A percentile compares a stretch with the other conserved stretches of the same genome.
phyloP scores from a whole-genome alignment of 2,797 vertebrate species.

The Paguma larvata region DNA sequence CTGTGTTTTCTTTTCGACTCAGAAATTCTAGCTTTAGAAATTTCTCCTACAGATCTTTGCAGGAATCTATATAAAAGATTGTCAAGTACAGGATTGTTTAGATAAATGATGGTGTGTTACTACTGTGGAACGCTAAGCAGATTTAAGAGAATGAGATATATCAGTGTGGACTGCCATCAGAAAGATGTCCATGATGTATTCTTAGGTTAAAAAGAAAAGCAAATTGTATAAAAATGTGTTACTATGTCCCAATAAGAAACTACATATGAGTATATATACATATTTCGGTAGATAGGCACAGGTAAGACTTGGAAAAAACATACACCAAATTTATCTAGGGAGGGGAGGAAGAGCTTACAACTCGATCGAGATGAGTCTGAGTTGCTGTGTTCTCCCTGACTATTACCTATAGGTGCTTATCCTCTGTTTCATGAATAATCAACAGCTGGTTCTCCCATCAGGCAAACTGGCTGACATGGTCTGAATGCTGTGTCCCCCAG shows the following conservation, averaged over 20 bases:
- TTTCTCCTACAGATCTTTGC: background rate
- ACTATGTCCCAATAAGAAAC: background rate
- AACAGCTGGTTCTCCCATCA: background rate
- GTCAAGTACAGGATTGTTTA: background rate
- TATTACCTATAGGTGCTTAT: background rate
- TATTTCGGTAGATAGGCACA: background rate
- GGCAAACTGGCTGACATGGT: background rate
- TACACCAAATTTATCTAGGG: background rate
- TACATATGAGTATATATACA: background rate
- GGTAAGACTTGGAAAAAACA: background rate
- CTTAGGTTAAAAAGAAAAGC: conserved; percentile 26
- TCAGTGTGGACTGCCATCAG: background rate
- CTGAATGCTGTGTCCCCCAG: background rate
- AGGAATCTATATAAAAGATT: background rate
- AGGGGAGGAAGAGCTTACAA: background rate
- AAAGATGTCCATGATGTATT: background rate
- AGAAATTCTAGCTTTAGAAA: background rate
- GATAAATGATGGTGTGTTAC: background rate
- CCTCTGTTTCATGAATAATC: background rate
- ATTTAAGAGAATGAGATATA: background rate
- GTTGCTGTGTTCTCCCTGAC: background rate
- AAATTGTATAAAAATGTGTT: background rate
- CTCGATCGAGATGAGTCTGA: background rate
- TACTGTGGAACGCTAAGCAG: background rate
- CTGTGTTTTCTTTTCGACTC: background rate